Evolutionary conservation across 2,888 invertebrate species (phyloP), one percentile per base, ranked within the genome.

Genomic region (Phymatocera aterrima): DNA sequence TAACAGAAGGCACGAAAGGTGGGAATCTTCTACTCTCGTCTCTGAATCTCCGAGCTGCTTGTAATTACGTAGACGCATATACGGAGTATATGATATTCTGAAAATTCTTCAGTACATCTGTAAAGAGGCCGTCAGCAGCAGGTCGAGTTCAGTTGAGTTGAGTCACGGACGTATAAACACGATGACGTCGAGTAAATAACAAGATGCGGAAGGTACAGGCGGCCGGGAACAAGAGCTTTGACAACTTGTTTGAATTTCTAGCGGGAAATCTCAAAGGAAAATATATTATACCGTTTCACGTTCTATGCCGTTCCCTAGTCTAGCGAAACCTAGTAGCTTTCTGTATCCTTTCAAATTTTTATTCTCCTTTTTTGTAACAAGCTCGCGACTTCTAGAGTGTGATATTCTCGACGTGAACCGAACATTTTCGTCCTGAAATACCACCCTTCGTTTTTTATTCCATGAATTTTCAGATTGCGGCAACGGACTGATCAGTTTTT

Each of bases 201-300:
- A 34, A 72, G 72, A 51, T 51, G 72, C 51, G 51, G 72, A 72
- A 72, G 34, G 51, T 51, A 51, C 28, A 34, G 24, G 21, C 48
- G 34, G 51, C 15, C 3, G 60, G 51, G 34, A 72, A 51, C 31
- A 51, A 28, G 34, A 72, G 72, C n/a, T 3, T 51, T 48, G 34
- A 51, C 72, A 72, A 48, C 72, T 72, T 72, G 79, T 83, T 82
- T 80, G 83, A 84, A 86, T 86, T 86, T 81, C 77, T 68, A 60
- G 60, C 78, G 77, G 83, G 82, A 87, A 87, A 87, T 87, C 84
- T 84, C 83, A 81, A 85, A 83, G 81, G 84, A 87, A 86, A 86
- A 86, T 85, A 85, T 81, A 81, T 72, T 0, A 15, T n/a, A 12
- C 24, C 12, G 24, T 46, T 64, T 37, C 34, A 46, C 46, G 12